Percentiles rank a stretch among this genome's conserved stretches.
Conservation (phyloP, 2,797 vertebrate genomes). For the Mallotus villosus region DNA sequence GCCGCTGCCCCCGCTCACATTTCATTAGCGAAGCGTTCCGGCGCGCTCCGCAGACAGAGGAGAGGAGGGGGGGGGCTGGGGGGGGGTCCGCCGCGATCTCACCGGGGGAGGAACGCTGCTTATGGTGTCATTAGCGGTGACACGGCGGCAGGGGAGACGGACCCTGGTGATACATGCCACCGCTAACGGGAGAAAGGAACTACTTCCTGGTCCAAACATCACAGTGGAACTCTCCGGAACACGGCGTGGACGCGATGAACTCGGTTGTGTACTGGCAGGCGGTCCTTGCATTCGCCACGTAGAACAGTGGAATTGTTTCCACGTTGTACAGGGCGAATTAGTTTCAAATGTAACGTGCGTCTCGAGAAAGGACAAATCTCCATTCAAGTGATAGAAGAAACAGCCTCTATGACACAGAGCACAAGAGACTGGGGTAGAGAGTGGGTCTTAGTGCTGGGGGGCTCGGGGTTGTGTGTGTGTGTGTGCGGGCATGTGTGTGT, state of each 20-base stretch:
- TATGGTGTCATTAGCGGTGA: constrained; percentile 46
- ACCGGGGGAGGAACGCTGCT: constrained; percentile 12
- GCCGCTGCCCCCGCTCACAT: constrained; percentile 45
- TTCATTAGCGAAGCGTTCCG: constrained; percentile 50
- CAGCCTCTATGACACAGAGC: background rate
- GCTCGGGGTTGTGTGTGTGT: background rate
- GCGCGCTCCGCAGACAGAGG: constrained; percentile 32
- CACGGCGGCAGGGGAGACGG: constrained; percentile 30
- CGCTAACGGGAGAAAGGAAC: background rate
- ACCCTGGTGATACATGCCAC: constrained; percentile 24
- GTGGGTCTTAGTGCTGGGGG: background rate
- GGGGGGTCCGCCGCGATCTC: background rate
- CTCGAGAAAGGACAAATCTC: too few relatives aligned
- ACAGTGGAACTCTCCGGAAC: background rate
- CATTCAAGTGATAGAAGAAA: too few relatives aligned
- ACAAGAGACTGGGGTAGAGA: background rate
- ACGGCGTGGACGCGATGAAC: background rate
- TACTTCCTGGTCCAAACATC: background rate
- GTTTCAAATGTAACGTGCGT: too few relatives aligned
- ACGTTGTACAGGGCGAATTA: background rate
- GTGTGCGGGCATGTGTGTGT: background rate
- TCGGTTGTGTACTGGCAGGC: background rate
- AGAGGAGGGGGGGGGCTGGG: background rate
- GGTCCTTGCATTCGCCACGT: too few relatives aligned
- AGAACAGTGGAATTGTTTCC: background rate